Evolutionary conservation across 1,140 invertebrate species (phyloP).

Genomic region (Brachionus calyciflorus): DNA sequence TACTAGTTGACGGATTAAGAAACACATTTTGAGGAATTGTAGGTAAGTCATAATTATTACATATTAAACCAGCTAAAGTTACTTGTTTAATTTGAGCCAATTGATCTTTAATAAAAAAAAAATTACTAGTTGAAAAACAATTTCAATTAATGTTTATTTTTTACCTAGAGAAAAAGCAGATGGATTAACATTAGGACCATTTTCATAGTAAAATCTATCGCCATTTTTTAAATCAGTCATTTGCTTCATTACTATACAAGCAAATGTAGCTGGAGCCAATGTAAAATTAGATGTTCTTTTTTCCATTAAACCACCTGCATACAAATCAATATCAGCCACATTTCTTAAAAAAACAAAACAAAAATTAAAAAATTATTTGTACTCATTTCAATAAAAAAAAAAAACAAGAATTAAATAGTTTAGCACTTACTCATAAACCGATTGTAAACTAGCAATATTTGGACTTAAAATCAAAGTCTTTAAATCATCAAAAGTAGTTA

Average conservation of each 20-base stretch:
- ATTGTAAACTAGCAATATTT: background rate
- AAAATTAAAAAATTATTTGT: background rate
- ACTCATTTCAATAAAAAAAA: background rate
- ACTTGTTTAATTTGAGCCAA: conserved; percentile 30
- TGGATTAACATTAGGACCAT: conserved; percentile 7
- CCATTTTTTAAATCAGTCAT: conserved; percentile 82
- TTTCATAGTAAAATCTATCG: conserved; percentile 93
- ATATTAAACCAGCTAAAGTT: conserved; percentile 18
- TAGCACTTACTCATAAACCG: conserved; percentile 14
- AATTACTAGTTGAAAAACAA: background rate
- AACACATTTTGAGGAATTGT: background rate
- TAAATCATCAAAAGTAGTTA: conserved; percentile 14
- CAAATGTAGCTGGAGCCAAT: conserved; percentile 83
- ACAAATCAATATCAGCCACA: conserved; percentile 49
- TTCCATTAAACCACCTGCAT: conserved; percentile 73
- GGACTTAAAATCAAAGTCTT: background rate
- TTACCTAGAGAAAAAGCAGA: conserved; percentile 23
- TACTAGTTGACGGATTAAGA: background rate
- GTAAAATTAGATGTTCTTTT: conserved; percentile 74
- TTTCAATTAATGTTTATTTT: background rate
- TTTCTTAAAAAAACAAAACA: too few species aligned
- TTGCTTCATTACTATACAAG: conserved; percentile 87
- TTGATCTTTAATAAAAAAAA: background rate
- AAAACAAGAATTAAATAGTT: background rate
- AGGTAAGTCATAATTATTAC: conserved; percentile 19